These are phyloP conservation scores for Propithecus perrieri DNA, from an alignment of 2,797 vertebrate species.

Conservation along the genomic window DNA sequence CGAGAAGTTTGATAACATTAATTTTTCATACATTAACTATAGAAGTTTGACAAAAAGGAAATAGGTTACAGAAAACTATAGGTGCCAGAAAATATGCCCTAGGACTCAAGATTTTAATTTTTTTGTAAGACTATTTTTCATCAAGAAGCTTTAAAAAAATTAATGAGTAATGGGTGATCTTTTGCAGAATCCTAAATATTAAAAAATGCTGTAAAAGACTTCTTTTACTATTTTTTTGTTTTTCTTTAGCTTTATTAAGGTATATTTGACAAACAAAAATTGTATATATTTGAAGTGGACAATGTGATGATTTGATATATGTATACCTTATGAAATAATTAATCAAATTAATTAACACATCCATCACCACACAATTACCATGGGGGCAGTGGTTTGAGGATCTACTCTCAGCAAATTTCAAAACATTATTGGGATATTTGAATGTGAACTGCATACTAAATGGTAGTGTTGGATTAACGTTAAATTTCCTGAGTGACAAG, in stretches of 20 bases:
- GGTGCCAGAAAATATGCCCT: neutral
- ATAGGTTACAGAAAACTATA: neutral
- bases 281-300: neutral
- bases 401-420: neutral
- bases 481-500: neutral
- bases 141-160: neutral
- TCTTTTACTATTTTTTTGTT: neutral
- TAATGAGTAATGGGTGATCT: neutral
- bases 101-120: neutral
- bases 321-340: neutral
- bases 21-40: neutral
- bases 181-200: neutral
- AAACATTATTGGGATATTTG: neutral
- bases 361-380: neutral
- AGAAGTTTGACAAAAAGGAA: neutral
- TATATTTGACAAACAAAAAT: neutral
- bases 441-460: neutral
- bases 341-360: neutral
- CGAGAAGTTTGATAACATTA: neutral
- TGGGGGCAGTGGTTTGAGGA: neutral
- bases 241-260: neutral
- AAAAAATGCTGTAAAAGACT: neutral
- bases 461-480: neutral
- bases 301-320: neutral
- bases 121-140: constrained; percentile 12